phyloP scores from a whole-genome alignment of 2,797 vertebrate genomes.

The Phyllotis vaccarum region DNA sequence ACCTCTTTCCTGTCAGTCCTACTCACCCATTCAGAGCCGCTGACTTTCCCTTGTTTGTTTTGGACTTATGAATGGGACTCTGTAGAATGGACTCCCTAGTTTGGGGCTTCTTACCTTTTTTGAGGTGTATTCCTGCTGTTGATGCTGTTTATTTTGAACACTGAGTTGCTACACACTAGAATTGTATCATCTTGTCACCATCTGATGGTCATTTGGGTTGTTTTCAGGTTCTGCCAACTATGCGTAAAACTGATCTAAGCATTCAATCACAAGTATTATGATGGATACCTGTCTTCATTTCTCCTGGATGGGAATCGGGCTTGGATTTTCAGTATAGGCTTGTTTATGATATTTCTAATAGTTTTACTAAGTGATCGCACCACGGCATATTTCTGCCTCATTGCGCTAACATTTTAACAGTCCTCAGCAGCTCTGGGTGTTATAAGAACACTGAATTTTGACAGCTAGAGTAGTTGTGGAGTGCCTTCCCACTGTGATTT shows the following conservation, averaged over 20 bases:
- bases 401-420: background rate
- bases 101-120: background rate
- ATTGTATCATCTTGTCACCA: conserved; percentile 10
- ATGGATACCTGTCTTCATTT: background rate
- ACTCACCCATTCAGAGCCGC: background rate
- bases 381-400: background rate
- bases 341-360: conserved; percentile 33
- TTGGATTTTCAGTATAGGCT: conserved; percentile 22
- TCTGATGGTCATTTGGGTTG: background rate
- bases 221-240: conserved; percentile 12
- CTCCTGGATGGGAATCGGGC: background rate
- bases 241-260: conserved; percentile 36
- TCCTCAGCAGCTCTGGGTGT: background rate
- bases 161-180: background rate
- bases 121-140: background rate
- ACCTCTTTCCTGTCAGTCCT: background rate
- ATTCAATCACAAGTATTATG: background rate
- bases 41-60: background rate
- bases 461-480: background rate
- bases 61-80: background rate
- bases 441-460: background rate
- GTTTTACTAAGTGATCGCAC: background rate
- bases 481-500: background rate
- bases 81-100: background rate
- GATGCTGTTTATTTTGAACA: conserved; percentile 10